Conservation (phyloP, 2,113 vertebrate genomes). For the Bostrychus sinensis region DNA sequence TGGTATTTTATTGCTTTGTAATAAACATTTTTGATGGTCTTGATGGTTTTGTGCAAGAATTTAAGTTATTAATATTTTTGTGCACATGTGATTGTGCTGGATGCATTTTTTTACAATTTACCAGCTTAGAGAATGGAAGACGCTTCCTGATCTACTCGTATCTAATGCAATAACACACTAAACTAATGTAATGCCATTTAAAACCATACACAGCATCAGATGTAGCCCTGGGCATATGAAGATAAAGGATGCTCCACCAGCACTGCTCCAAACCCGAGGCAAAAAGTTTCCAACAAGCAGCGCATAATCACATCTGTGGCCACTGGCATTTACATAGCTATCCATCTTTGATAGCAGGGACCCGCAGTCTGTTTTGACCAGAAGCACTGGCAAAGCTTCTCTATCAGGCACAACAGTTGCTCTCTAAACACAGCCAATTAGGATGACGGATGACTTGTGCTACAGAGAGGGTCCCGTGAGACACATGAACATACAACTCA, state of each 20-base stretch:
- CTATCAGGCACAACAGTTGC: constrained; percentile 64
- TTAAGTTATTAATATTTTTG: background rate
- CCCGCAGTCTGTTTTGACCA: constrained; percentile 65
- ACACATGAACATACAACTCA: constrained; percentile 65
- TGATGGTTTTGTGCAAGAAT: too few species aligned
- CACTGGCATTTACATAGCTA: constrained; percentile 45
- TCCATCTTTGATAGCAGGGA: constrained; percentile 53
- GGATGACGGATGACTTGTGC: constrained; percentile 72
- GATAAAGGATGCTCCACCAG: constrained; percentile 39
- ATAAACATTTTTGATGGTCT: too few species aligned
- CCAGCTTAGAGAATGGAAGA: background rate
- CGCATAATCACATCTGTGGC: constrained; percentile 61
- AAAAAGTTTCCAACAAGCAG: constrained; percentile 40
- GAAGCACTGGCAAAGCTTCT: constrained; percentile 61
- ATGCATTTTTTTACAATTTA: too few species aligned
- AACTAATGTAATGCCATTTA: constrained; percentile 34
- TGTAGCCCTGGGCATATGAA: constrained; percentile 23
- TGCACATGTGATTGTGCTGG: background rate
- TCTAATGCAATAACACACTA: constrained; percentile 1
- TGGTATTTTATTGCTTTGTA: too few species aligned
- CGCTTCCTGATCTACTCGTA: background rate
- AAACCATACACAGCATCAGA: constrained; percentile 14
- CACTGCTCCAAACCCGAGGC: constrained; percentile 39
- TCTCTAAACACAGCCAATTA: constrained; percentile 78
- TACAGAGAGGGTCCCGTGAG: constrained; percentile 61